Base-by-base conservation (phyloP, 2,888 invertebrate species). In the Cephus pygmeus region DNA sequence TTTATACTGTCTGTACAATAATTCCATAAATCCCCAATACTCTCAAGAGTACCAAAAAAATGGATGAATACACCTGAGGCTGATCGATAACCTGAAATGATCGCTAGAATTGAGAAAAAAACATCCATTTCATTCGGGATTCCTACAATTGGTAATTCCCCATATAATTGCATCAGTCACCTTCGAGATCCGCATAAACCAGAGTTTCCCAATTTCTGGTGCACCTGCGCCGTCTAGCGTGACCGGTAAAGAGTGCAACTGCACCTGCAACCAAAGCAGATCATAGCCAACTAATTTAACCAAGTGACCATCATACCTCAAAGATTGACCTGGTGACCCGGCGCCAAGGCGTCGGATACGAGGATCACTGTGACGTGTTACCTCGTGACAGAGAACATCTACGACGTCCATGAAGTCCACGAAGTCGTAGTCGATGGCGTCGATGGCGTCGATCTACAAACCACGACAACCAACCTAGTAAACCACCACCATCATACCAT, bases 311-410 rank as follows among this genome's bases (percentile, higher is more conserved):
- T 80, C 85, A 83, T 84, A 84, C 83, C 83, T 84, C 83, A 84
- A 78, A 83, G 81, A 83, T 84, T 87, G 87, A 87, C 84, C 85
- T 86, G 82, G 83, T 87, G 87, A 87, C 87, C 88, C 84, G 88
- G 86, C 87, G 84, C 84, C 84, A 83, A 4, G 69, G 30, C 12
- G 69, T 9, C 33, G 30, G 30, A 9, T 12, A 11, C 11, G 69
- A 69, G 31, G 69, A 69, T 69, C 69, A 23, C 31, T 33, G 15
- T 4, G 69, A 33, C 31, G n/a, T 4, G 30, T 9, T 30, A 6
- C 3, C 69, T 11, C 31, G 4, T 30, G 69, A 12, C 69, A 40
- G 40, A 40, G 40, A 40, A 4, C 15, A 40, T 40, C 40, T 6
- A 15, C 40, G 40, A 40, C 40, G 40, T 15, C 15, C 40, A 15